Percentiles rank a stretch among this genome's conserved stretches.
These are phyloP conservation scores for Apus apus DNA, from an alignment of 2,113 vertebrate species.

Conservation along the genomic window DNA sequence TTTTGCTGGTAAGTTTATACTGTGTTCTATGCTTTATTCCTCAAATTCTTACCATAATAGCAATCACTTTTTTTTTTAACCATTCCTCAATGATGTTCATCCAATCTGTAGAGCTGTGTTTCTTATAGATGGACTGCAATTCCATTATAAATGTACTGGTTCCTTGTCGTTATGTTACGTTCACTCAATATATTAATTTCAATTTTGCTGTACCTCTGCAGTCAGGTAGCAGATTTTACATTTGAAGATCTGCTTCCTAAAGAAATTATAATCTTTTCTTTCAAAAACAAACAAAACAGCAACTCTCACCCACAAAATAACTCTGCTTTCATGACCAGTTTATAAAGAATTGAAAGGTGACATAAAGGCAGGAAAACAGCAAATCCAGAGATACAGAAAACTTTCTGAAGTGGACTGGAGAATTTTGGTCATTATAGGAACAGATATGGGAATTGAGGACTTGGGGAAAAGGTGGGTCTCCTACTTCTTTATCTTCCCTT, in stretches of 20 bases:
- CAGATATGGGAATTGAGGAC: background rate
- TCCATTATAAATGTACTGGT: background rate
- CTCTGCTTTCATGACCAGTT: background rate
- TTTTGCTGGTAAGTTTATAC: background rate
- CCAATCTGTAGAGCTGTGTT: background rate
- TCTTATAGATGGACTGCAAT: background rate
- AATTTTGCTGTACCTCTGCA: background rate
- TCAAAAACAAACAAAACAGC: background rate
- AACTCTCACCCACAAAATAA: background rate
- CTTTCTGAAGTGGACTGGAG: background rate
- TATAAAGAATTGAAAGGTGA: background rate
- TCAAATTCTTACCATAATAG: background rate
- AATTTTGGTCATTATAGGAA: background rate
- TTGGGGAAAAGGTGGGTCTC: background rate
- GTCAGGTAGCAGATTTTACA: background rate
- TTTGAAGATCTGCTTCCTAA: background rate
- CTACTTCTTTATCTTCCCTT: background rate
- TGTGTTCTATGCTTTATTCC: background rate
- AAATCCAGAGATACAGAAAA: background rate
- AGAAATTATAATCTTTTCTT: background rate
- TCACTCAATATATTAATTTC: background rate
- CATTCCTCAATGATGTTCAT: background rate
- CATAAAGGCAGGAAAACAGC: background rate
- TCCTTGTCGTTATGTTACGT: background rate
- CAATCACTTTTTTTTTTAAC: background rate